Evolutionary conservation across 2,888 invertebrate genomes (phyloP), one percentile per base, ranked within the genome.

Genomic region (Tenthredo notha): DNA sequence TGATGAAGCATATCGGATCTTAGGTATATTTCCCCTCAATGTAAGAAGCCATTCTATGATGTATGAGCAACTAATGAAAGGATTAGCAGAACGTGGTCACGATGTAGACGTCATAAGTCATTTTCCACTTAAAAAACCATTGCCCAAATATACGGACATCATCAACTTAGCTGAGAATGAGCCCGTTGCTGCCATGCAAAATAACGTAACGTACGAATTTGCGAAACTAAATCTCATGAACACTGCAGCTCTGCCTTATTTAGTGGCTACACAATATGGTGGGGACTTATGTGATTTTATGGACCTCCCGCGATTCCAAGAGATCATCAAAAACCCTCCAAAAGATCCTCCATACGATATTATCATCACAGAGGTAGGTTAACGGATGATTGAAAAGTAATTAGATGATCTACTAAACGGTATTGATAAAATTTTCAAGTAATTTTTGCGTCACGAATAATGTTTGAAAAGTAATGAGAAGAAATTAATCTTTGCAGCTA

Each of bases 1-100:
- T 7, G 29, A 92, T 40, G 93, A 92, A 3, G 85, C 86, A 25
- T 91, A 93, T 0, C 91, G 90, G 58, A 94, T 94, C 78, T 89
- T 94, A 43, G 94, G 92, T 0, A 90, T 94, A 0, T 94, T 93
- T 86, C 91, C 93, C 1, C 94, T 94, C 86, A 93, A 94, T 25
- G 94, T 93, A n/a, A 93, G 91, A 84, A 94, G 94, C 74, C 94
- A 94, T 85, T 93, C 91, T 33, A 93, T 94, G 90, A 94, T 94
- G 92, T 92, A 92, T 84, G 92, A 91, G 40, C 90, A 93, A 0
- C 86, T 94, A 70, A 90, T 93, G 4, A 91, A 91, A 78, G 94
- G 93, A 58, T 91, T 95, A 3, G 89, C 93, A 1, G 87, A 89
- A 15, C 88, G 92, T 21, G 93, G 94, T 0, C 94, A 94, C 87